phyloP scores from a whole-genome alignment of 2,797 vertebrate species.

The Eulemur mongoz region DNA sequence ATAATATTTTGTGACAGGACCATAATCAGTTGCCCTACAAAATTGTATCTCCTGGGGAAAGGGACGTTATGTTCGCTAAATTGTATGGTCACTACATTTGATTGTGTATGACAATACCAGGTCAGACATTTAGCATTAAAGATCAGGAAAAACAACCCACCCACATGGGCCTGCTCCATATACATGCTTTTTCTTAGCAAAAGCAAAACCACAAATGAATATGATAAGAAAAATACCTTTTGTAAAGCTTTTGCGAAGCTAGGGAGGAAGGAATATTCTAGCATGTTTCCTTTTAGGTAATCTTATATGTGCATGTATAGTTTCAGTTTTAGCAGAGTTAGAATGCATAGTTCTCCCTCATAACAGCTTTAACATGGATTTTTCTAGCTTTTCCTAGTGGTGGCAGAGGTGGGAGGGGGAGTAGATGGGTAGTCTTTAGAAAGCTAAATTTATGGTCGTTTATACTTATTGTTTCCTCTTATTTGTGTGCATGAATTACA shows the following conservation, averaged over 20 bases:
- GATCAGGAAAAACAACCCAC: not conserved
- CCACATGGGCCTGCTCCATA: not conserved
- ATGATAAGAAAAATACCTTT: not conserved
- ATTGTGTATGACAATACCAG: not conserved
- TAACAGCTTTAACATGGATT: not conserved
- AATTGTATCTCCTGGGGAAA: not conserved
- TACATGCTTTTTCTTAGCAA: conserved; percentile 11
- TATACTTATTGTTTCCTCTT: conserved; percentile 46
- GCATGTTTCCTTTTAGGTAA: conserved; percentile 9
- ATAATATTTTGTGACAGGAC: not conserved
- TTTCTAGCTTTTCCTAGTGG: not conserved
- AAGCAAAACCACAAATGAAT: not conserved
- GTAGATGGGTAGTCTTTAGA: not conserved
- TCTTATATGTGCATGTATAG: not conserved
- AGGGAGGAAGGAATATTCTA: not conserved
- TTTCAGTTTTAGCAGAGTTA: not conserved
- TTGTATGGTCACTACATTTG: not conserved
- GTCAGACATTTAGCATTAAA: conserved; percentile 25
- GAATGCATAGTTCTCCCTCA: not conserved
- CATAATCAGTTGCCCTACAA: not conserved
- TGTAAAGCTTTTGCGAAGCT: not conserved
- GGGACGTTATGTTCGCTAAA: not conserved
- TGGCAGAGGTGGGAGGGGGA: not conserved
- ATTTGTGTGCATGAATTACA: conserved; percentile 52
- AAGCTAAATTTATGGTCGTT: conserved; percentile 28